Percentiles rank a stretch among this genome's conserved stretches.
phyloP scores from a whole-genome alignment of 2,797 vertebrate species.

The Coilia nasus region DNA sequence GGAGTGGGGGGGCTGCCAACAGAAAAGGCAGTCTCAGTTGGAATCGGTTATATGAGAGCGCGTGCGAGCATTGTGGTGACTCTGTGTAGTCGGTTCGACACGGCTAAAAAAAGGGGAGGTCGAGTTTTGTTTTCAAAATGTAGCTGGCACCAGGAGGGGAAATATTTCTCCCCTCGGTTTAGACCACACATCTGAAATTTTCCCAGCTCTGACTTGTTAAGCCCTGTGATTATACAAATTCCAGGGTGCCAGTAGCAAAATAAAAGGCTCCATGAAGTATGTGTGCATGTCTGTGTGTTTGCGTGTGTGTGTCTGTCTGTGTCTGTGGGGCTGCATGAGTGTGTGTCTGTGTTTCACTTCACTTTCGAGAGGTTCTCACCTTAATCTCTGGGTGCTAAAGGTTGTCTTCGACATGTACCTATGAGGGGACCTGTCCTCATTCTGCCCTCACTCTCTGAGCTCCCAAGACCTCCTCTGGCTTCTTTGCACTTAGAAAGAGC shows the following conservation, averaged over 20 bases:
- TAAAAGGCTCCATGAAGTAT: conserved; percentile 36
- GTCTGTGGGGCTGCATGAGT: no score
- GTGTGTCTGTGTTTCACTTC: conserved; percentile 33
- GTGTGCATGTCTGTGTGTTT: no score
- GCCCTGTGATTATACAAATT: conserved; percentile 41
- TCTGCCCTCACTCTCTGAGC: conserved; percentile 8
- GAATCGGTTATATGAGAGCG: neutral
- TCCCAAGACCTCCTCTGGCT: neutral
- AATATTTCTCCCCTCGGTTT: conserved; percentile 29
- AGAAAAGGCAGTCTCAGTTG: neutral
- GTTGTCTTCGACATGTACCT: conserved; percentile 34
- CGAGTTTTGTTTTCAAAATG: conserved; percentile 48
- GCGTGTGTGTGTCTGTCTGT: no score
- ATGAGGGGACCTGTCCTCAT: conserved; percentile 42
- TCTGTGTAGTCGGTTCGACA: conserved; percentile 30
- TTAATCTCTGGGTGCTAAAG: conserved; percentile 30
- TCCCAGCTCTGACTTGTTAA: conserved; percentile 43
- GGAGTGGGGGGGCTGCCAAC: neutral
- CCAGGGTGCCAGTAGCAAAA: conserved; percentile 31
- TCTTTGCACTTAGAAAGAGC: neutral
- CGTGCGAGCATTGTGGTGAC: conserved; percentile 36
- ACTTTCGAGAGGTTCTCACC: conserved; percentile 40
- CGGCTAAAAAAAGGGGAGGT: conserved; percentile 11
- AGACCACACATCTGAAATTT: conserved; percentile 43
- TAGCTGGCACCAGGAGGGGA: conserved; percentile 38